Conservation (phyloP, 1,140 invertebrate species). For the Nymphalis io region DNA sequence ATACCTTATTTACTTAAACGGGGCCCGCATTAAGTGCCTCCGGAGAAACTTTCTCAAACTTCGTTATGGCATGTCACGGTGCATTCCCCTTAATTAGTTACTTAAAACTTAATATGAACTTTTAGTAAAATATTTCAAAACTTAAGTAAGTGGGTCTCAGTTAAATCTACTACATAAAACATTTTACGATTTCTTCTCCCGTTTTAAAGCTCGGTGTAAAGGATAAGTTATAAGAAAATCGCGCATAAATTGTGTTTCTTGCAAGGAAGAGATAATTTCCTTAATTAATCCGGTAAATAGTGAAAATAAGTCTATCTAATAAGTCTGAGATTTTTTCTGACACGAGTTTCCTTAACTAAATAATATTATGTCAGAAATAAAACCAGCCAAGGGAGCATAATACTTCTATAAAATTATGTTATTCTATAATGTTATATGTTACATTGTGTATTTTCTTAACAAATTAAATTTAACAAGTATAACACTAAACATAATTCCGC, state of each 20-base stretch:
- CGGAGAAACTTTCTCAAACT: constrained; percentile 47
- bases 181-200: neutral
- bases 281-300: neutral
- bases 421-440: no score
- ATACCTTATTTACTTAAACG: constrained; percentile 77
- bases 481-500: no score
- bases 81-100: constrained; percentile 43
- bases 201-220: neutral
- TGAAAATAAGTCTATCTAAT: no score
- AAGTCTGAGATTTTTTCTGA: no score
- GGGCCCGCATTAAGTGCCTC: constrained; percentile 63
- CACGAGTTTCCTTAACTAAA: no score
- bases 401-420: no score
- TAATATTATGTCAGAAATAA: no score
- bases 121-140: neutral
- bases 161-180: constrained; percentile 1
- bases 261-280: neutral
- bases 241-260: constrained; percentile 1
- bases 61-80: constrained; percentile 32
- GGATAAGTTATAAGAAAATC: neutral
- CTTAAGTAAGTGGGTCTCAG: neutral
- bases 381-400: no score
- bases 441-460: no score
- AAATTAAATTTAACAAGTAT: no score
- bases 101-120: constrained; percentile 17